These are phyloP conservation scores for Tympanuchus pallidicinctus DNA, from an alignment of 2,113 vertebrate species.

Conservation along the genomic window DNA sequence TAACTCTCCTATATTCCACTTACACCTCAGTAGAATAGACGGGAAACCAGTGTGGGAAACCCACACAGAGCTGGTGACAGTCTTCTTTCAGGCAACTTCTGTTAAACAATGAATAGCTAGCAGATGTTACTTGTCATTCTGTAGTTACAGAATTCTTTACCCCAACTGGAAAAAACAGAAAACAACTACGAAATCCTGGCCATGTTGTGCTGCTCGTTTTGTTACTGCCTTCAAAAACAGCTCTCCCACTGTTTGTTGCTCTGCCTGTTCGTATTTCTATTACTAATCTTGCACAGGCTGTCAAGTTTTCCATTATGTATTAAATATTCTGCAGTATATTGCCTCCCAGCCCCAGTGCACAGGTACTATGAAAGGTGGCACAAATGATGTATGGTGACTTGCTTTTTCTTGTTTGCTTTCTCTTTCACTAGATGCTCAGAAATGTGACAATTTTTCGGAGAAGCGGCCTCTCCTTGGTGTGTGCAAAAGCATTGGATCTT, in stretches of 20 bases:
- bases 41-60: neutral
- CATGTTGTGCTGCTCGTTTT: neutral
- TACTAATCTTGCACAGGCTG: neutral
- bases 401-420: neutral
- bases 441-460: constrained; percentile 91
- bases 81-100: neutral
- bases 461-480: constrained; percentile 95
- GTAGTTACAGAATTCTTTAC: neutral
- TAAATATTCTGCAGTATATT: rapidly evolving
- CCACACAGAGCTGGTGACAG: neutral
- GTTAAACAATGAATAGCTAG: neutral
- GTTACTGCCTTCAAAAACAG: neutral
- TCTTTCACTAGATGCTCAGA: constrained; percentile 84
- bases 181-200: neutral
- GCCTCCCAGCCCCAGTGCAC: neutral
- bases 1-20: rapidly evolving
- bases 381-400: neutral
- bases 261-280: neutral
- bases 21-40: neutral
- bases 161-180: neutral
- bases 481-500: constrained; percentile 96
- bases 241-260: neutral
- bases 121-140: neutral
- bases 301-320: neutral
- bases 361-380: neutral